A percentile compares a stretch with the other conserved stretches of the same genome.
Evolutionary conservation across 2,113 vertebrate species (phyloP).

Genomic region (Halcyon malimbica): DNA sequence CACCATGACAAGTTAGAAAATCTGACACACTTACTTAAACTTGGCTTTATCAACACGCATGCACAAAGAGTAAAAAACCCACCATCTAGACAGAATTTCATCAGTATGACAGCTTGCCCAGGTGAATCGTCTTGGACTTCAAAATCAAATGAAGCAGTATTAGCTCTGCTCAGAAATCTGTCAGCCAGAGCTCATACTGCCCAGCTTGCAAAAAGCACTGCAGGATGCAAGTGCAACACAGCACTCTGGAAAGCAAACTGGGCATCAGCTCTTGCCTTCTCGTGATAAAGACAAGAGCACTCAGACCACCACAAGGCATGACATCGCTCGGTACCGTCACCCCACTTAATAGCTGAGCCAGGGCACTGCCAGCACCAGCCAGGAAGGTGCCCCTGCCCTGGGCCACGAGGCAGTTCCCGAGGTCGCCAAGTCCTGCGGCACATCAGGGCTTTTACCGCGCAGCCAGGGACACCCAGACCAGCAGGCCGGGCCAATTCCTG

Average conservation of each 20-base stretch:
- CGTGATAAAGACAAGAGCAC: fast-evolving
- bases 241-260: fast-evolving
- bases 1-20: fast-evolving
- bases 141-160: fast-evolving
- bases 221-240: fast-evolving
- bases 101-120: neutral
- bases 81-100: fast-evolving
- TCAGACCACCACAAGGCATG: fast-evolving
- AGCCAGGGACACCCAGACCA: fast-evolving
- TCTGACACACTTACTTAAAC: too few relatives aligned
- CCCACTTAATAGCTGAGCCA: fast-evolving
- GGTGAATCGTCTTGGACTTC: fast-evolving
- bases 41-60: neutral
- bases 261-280: too few relatives aligned
- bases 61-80: fast-evolving
- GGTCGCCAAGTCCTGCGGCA: fast-evolving
- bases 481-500: fast-evolving
- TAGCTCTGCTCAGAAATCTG: fast-evolving
- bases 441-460: fast-evolving
- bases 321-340: fast-evolving
- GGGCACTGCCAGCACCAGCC: fast-evolving
- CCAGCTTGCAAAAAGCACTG: fast-evolving
- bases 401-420: fast-evolving
- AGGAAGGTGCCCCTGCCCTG: fast-evolving
- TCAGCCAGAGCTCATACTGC: fast-evolving